phyloP scores from a whole-genome alignment of 2,888 invertebrate genomes.

The Agrochola circellaris region DNA sequence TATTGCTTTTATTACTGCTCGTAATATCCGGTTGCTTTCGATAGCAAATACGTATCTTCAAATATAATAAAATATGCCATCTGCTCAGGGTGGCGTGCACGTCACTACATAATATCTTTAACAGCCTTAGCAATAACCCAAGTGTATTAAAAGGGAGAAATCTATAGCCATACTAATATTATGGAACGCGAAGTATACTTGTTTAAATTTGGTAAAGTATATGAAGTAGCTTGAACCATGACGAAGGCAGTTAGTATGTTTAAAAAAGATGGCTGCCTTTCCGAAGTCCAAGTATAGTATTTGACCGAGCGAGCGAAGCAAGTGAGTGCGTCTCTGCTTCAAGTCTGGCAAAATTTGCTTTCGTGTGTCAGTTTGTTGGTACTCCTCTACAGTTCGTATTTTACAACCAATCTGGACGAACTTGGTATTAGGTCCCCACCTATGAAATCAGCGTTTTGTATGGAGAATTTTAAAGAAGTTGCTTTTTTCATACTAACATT shows the following conservation, averaged over 20 bases:
- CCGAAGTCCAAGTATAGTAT: neutral
- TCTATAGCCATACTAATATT: neutral
- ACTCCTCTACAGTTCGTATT: too few relatives aligned
- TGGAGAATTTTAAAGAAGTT: too few relatives aligned
- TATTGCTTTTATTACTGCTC: constrained; percentile 71
- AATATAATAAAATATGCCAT: constrained; percentile 76
- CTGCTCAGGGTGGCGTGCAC: constrained; percentile 46
- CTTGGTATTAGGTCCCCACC: too few relatives aligned
- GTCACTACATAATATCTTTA: constrained; percentile 52
- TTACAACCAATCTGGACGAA: too few relatives aligned
- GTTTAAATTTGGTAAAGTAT: neutral
- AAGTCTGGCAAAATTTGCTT: too few relatives aligned
- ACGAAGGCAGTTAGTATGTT: neutral
- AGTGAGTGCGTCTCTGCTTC: too few relatives aligned
- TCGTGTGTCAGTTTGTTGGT: too few relatives aligned
- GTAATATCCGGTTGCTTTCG: constrained; percentile 75
- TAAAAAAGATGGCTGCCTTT: neutral
- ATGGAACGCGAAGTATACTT: constrained; percentile 5
- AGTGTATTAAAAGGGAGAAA: constrained; percentile 26
- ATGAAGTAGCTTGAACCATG: neutral
- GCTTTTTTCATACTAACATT: too few relatives aligned
- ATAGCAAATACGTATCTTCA: constrained; percentile 72
- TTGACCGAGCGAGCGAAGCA: too few relatives aligned
- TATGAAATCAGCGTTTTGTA: too few relatives aligned
- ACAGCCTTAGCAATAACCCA: constrained; percentile 50